Conservation (phyloP, 2,113 vertebrate genomes). For the Sisor rabdophorus region DNA sequence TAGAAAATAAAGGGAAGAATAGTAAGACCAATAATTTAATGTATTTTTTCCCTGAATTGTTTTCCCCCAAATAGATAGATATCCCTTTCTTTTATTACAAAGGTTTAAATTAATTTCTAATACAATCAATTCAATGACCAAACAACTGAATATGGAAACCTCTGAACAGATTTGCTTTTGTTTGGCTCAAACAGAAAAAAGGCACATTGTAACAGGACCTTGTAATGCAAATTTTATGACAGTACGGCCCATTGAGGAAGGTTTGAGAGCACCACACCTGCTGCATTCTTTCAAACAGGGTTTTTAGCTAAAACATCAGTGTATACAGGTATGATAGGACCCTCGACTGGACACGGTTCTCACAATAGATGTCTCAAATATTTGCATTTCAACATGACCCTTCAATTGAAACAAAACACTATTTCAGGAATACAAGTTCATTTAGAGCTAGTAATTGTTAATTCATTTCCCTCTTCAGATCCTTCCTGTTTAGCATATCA, state of each 20-base stretch:
- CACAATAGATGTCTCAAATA: conserved; percentile 32
- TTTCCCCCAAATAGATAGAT: conserved; percentile 5
- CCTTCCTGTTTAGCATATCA: conserved; percentile 54
- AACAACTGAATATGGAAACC: conserved; percentile 17
- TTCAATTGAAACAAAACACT: conserved; percentile 24
- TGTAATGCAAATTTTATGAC: conserved; percentile 38
- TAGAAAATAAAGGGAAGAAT: too few species aligned
- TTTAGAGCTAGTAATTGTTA: conserved; percentile 41
- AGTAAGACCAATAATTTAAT: not conserved
- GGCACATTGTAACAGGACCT: conserved; percentile 17
- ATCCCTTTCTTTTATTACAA: too few species aligned
- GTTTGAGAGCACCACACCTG: conserved; percentile 41
- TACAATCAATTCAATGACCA: conserved; percentile 5
- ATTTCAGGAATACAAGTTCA: conserved; percentile 33
- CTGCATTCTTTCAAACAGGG: conserved; percentile 35
- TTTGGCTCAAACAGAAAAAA: conserved; percentile 12
- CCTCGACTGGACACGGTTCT: conserved; percentile 34
- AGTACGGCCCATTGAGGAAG: conserved; percentile 26
- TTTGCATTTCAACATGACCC: conserved; percentile 42
- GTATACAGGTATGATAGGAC: conserved; percentile 25
- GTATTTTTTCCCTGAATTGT: conserved; percentile 3
- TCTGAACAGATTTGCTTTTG: conserved; percentile 24
- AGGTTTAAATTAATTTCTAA: not conserved
- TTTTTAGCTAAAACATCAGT: conserved; percentile 13
- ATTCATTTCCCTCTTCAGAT: conserved; percentile 43